A percentile compares a stretch with the other conserved stretches of the same genome.
Conservation (phyloP, 2,888 invertebrate species). For the Liodrosophila aerea region DNA sequence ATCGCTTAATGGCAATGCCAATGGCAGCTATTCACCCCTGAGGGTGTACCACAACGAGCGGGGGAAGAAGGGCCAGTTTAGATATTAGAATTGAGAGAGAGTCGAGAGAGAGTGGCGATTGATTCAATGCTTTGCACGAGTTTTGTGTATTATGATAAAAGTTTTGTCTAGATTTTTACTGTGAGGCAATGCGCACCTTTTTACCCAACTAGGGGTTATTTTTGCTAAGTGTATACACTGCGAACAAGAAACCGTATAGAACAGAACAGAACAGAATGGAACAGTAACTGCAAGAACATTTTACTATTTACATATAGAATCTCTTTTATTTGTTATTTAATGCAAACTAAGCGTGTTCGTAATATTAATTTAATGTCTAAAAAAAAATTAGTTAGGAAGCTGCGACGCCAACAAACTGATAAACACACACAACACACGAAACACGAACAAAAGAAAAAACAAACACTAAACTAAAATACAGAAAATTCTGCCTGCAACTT, state of each 20-base stretch:
- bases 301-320: slow-evolving; percentile 47
- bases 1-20: slow-evolving; percentile 81
- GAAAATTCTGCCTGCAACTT: slow-evolving; percentile 29
- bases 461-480: neutral
- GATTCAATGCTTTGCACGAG: slow-evolving; percentile 13
- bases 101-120: slow-evolving; percentile 6
- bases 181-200: slow-evolving; percentile 20
- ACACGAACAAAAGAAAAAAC: neutral
- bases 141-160: slow-evolving; percentile 10
- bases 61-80: slow-evolving; percentile 91
- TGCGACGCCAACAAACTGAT: slow-evolving; percentile 23
- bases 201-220: slow-evolving; percentile 13
- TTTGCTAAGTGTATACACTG: slow-evolving; percentile 36
- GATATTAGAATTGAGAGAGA: slow-evolving; percentile 84
- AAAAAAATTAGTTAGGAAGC: slow-evolving; percentile 39
- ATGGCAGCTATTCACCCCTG: slow-evolving; percentile 90
- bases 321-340: slow-evolving; percentile 73
- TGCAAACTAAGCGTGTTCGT: slow-evolving; percentile 71
- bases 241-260: slow-evolving; percentile 12
- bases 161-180: slow-evolving; percentile 22
- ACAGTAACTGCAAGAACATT: slow-evolving; percentile 1
- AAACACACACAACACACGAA: too few species aligned
- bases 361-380: slow-evolving; percentile 64
- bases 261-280: slow-evolving; percentile 5
- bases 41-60: slow-evolving; percentile 91